Evolutionary conservation across 2,113 vertebrate species (phyloP).

Genomic region (Ictalurus punctatus): DNA sequence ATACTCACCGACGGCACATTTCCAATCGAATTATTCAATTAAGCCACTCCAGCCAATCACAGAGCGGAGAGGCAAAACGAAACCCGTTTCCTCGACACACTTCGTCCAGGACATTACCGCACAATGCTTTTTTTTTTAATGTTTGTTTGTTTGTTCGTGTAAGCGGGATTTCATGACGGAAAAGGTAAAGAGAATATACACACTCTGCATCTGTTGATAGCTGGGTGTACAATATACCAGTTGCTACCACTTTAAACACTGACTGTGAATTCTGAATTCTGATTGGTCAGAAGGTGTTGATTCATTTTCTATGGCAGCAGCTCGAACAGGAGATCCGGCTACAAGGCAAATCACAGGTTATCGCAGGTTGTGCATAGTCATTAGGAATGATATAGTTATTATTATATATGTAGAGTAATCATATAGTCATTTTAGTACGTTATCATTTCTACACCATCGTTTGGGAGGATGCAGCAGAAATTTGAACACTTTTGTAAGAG

Average conservation of each 20-base stretch:
- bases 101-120: neutral
- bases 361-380: neutral
- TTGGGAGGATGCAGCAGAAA: no score
- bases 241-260: neutral
- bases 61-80: constrained; percentile 43
- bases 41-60: constrained; percentile 54
- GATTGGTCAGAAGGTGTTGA: neutral
- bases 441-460: no score
- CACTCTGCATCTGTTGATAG: neutral
- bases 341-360: neutral
- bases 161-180: neutral
- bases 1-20: constrained; percentile 52
- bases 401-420: no score
- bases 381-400: no score
- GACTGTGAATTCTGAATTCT: neutral
- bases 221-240: neutral
- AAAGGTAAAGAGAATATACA: neutral
- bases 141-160: neutral
- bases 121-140: neutral
- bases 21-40: constrained; percentile 64
- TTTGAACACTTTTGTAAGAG: no score
- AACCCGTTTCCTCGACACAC: neutral
- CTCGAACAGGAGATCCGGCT: neutral
- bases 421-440: no score
- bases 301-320: neutral